Percentiles rank a stretch among this genome's conserved stretches.
Evolutionary conservation across 1,140 invertebrate genomes (phyloP).

Genomic region (Solenopsis fugax): DNA sequence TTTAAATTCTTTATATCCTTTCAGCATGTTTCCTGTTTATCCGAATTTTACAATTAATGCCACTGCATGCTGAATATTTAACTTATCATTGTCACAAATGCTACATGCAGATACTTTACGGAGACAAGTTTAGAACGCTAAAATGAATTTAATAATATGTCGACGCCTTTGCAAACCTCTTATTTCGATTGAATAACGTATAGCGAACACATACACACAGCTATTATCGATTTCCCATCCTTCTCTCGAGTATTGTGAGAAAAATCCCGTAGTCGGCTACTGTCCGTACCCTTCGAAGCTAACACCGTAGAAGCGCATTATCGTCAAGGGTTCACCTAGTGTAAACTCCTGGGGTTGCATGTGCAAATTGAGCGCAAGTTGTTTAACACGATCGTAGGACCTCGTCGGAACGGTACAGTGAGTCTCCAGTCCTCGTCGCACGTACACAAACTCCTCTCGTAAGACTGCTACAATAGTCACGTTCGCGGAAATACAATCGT

Average conservation of each 20-base stretch:
- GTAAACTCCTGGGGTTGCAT: conserved; percentile 76
- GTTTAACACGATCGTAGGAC: conserved; percentile 76
- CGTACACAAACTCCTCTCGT: conserved; percentile 41
- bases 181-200: conserved; percentile 23
- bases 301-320: conserved; percentile 73
- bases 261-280: conserved; percentile 62
- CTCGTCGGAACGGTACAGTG: conserved; percentile 57
- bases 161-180: background rate
- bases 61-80: background rate
- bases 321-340: conserved; percentile 76
- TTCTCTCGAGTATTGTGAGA: conserved; percentile 45
- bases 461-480: conserved; percentile 78
- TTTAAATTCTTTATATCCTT: background rate
- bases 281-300: conserved; percentile 68
- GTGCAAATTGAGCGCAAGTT: conserved; percentile 78
- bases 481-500: conserved; percentile 80
- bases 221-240: conserved; percentile 30
- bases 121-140: background rate
- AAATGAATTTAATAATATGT: conserved; percentile 10
- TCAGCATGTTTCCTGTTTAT: background rate
- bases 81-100: background rate
- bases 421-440: conserved; percentile 67
- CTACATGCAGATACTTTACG: background rate
- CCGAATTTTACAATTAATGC: background rate
- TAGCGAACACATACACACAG: background rate